These are phyloP conservation scores for Elaphurus davidianus DNA, from an alignment of 2,113 vertebrate species.

Conservation along the genomic window DNA sequence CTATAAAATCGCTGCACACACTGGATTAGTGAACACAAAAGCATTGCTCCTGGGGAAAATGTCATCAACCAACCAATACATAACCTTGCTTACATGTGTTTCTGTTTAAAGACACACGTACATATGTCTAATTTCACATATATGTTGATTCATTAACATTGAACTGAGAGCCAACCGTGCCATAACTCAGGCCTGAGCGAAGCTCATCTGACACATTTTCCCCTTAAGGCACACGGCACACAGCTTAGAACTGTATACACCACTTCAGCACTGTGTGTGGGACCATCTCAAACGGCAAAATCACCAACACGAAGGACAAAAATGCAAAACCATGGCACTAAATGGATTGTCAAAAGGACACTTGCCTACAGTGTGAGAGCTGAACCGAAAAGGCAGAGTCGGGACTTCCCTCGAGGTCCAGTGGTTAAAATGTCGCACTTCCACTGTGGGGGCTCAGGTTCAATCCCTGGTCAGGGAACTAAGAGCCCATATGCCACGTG, in stretches of 20 bases:
- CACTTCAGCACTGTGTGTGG: not conserved
- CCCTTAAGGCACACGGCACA: not conserved
- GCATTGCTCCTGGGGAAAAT: not conserved
- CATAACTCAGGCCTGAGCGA: not conserved
- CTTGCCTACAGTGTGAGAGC: not conserved
- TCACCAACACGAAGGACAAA: not conserved
- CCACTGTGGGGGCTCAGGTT: not conserved
- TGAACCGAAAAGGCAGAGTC: not conserved
- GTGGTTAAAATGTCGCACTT: not conserved
- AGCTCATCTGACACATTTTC: not conserved
- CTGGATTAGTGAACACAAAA: not conserved
- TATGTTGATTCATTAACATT: not conserved
- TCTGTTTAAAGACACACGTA: not conserved
- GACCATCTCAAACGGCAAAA: not conserved
- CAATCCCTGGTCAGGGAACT: not conserved
- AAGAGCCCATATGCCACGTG: not conserved
- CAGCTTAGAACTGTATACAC: not conserved
- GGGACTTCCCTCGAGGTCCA: not conserved
- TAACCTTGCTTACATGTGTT: not conserved
- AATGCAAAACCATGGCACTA: not conserved
- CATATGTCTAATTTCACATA: not conserved
- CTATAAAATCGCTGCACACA: not conserved
- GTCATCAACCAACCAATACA: not conserved
- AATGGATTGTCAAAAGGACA: not conserved
- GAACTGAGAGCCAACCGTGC: not conserved